Base-by-base conservation (phyloP, 1,140 invertebrate species). In the Bacillus rossius region DNA sequence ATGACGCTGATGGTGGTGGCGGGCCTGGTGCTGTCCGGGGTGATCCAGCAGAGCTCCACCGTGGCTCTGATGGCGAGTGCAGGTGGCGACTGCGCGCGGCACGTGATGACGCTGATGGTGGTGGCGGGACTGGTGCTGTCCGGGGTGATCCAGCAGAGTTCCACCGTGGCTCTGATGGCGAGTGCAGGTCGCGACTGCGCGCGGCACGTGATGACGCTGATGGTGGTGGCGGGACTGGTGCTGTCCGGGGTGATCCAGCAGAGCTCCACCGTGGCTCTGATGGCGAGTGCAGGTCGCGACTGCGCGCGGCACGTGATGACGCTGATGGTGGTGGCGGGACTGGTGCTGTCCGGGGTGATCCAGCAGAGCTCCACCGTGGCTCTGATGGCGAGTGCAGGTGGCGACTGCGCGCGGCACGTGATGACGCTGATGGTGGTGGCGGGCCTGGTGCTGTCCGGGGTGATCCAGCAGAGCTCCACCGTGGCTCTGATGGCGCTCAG, bases 31-130 rank as follows among this genome's bases (percentile, higher is more conserved):
- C 73, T 52, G 71, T 68, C 34, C 71, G 73, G 26, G 66, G 73
- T 40, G 75, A 75, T 66, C 66, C 69, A 20, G 74, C 73, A 1
- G 71, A 75, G 51, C 73, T 75, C 47, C 69, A 71, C 5, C 69
- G 65, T 76, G 41, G 75, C 75, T 23, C 66, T 72, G 2, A 60
- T 74, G 63, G 73, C 76, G 3, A 20, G 14, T 45, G 26, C 55
- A 81, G 79, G 78, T 55, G 75, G 78, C 26, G 77, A 80, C 19
- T 72, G 78, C 57, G 77, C 76, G 4, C 70, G 77, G 50, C 78
- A 79, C 55, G 68, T 80, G 19, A 72, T 81, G 2, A 76, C 74
- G 20, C 67, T 73, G 73, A 75, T 48, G 76, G 75, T 40, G 73
- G 75, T 53, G 73, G 74, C 72, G 64, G 75, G 37, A 69, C 72